Percentiles rank a stretch among this genome's conserved stretches.
Conservation (phyloP, 2,113 vertebrate species). For the Etheostoma spectabile region DNA sequence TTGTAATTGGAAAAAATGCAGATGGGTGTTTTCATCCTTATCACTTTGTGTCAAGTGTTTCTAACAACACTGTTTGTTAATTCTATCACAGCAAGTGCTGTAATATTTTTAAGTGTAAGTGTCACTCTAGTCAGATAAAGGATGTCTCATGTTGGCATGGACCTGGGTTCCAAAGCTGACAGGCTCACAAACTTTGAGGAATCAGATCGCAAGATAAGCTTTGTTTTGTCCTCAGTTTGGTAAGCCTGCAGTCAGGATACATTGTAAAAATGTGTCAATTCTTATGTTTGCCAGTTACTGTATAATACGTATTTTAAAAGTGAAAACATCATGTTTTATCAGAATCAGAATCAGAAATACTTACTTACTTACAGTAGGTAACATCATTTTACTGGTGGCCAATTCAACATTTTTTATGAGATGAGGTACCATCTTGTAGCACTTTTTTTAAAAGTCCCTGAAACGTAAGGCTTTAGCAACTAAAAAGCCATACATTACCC, state of each 20-base stretch:
- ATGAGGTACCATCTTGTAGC: not conserved
- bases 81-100: conserved; percentile 24
- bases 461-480: not conserved
- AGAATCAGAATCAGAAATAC: too few species aligned
- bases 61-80: conserved; percentile 16
- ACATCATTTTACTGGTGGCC: not conserved
- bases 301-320: not conserved
- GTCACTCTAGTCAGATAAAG: conserved; percentile 56
- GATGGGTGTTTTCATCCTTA: conserved; percentile 38
- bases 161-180: conserved; percentile 51
- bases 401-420: not conserved
- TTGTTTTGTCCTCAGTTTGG: conserved; percentile 53
- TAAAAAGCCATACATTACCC: not conserved
- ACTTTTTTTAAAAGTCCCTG: not conserved
- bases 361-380: too few species aligned
- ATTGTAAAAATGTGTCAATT: conserved; percentile 20
- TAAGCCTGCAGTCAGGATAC: conserved; percentile 27
- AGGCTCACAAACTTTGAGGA: conserved; percentile 44
- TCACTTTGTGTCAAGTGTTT: conserved; percentile 34
- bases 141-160: conserved; percentile 51
- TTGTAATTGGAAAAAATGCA: conserved; percentile 22
- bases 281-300: not conserved
- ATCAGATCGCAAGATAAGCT: conserved; percentile 62
- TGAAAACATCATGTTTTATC: not conserved
- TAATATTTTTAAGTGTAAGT: conserved; percentile 48